Evolutionary conservation across 2,797 vertebrate species (phyloP).

Genomic region (Steatocranus sp.): DNA sequence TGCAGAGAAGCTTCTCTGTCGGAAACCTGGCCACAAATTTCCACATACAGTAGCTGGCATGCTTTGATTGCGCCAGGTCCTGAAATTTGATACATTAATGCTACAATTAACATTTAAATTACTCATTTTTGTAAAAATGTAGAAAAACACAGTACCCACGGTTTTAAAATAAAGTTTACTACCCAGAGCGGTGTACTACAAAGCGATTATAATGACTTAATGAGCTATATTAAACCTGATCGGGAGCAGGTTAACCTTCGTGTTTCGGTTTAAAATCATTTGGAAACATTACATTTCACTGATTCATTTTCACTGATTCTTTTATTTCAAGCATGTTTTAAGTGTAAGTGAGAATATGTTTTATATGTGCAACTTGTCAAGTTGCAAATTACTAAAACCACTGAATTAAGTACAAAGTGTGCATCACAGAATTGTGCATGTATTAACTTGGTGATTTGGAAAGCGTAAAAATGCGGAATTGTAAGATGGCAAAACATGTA

Average conservation of each 20-base stretch:
- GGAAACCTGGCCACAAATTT: slow-evolving; percentile 17
- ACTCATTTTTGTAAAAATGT: not conserved
- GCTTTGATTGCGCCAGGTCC: not conserved
- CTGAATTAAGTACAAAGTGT: not conserved
- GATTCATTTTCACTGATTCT: not conserved
- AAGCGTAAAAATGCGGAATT: not conserved
- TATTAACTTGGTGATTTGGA: not conserved
- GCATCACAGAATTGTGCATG: not conserved
- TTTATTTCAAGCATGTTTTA: not conserved
- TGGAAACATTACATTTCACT: not conserved
- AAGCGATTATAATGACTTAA: not conserved
- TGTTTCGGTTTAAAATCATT: not conserved
- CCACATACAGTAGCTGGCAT: not conserved
- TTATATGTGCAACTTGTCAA: not conserved
- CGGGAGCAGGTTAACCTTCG: not conserved
- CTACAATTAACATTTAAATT: not conserved
- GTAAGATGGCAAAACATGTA: not conserved
- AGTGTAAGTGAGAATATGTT: not conserved
- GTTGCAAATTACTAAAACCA: not conserved
- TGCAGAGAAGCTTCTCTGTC: slow-evolving; percentile 9
- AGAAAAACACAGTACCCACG: not conserved
- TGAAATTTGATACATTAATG: not conserved
- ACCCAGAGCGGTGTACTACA: not conserved
- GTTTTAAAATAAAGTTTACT: not conserved
- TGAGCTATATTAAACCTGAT: not conserved